These are phyloP conservation scores for Vipera ursinii DNA, from an alignment of 2,797 vertebrate species.

Conservation along the genomic window DNA sequence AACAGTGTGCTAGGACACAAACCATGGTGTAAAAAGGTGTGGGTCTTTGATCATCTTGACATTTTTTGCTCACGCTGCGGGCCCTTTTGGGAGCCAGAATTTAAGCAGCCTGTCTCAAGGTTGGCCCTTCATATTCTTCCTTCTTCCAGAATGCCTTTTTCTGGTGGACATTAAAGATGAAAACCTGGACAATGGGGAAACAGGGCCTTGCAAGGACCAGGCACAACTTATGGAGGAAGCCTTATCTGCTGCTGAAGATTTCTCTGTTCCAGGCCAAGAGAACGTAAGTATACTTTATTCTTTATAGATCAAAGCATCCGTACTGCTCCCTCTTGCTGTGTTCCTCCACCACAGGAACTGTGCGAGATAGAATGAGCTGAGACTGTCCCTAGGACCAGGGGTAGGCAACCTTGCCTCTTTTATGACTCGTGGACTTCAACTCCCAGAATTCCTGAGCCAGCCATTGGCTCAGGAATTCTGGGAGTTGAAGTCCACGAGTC, in stretches of 20 bases:
- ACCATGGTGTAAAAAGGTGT: background rate
- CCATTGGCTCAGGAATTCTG: no score
- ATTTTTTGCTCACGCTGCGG: background rate
- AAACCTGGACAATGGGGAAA: constrained; percentile 50
- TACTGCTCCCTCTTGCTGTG: background rate
- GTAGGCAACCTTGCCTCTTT: no score
- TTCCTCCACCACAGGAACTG: background rate
- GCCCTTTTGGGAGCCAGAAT: background rate
- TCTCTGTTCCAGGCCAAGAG: constrained; percentile 58
- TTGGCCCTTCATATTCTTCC: constrained; percentile 9
- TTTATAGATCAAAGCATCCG: background rate
- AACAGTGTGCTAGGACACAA: background rate
- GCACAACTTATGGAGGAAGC: constrained; percentile 41
- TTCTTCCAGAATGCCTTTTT: constrained; percentile 40
- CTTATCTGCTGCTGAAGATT: background rate
- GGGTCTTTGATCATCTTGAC: background rate
- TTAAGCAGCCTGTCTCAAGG: background rate
- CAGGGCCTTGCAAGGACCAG: constrained; percentile 52
- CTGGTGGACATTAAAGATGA: constrained; percentile 63
- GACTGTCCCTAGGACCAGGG: background rate
- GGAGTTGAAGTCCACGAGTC: no score
- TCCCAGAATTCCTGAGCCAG: no score
- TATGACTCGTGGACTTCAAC: no score
- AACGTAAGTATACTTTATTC: constrained; percentile 53
- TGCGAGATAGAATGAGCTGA: background rate